phyloP scores from a whole-genome alignment of 2,797 vertebrate species.

The Myioborus melanocephalus region DNA sequence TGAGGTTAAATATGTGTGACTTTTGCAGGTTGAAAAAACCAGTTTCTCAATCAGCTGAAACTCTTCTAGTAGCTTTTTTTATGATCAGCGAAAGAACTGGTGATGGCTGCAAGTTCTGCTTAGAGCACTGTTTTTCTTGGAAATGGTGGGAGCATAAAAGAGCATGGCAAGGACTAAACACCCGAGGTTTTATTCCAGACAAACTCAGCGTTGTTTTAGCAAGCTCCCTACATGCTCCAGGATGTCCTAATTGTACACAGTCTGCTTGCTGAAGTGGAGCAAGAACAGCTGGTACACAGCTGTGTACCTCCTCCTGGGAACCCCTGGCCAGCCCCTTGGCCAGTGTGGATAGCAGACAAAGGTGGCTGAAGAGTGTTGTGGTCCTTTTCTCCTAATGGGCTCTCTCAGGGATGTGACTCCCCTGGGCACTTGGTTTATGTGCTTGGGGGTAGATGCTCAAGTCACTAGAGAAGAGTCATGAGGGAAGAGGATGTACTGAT shows the following conservation, averaged over 20 bases:
- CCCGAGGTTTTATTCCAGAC: neutral
- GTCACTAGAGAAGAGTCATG: neutral
- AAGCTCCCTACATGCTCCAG: neutral
- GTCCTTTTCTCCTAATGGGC: neutral
- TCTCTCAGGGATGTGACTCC: neutral
- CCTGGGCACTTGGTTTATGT: neutral
- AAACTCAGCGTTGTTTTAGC: neutral
- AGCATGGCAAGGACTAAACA: neutral
- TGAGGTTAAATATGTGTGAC: neutral
- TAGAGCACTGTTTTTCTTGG: neutral
- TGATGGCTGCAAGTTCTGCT: neutral
- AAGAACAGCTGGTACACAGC: slow-evolving; percentile 68
- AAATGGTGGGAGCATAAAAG: neutral
- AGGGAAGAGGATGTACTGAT: neutral
- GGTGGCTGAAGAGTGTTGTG: neutral
- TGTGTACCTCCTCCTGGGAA: slow-evolving; percentile 58
- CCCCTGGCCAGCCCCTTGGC: neutral
- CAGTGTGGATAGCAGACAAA: neutral
- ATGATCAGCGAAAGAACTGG: accelerated
- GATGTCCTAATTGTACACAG: neutral
- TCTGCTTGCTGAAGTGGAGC: slow-evolving; percentile 8
- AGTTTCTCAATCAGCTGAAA: neutral
- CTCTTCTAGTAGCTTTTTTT: neutral
- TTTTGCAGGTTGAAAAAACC: neutral
- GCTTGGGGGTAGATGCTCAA: neutral